phyloP scores from a whole-genome alignment of 2,888 invertebrate genomes.

The Uropetala carovei region DNA sequence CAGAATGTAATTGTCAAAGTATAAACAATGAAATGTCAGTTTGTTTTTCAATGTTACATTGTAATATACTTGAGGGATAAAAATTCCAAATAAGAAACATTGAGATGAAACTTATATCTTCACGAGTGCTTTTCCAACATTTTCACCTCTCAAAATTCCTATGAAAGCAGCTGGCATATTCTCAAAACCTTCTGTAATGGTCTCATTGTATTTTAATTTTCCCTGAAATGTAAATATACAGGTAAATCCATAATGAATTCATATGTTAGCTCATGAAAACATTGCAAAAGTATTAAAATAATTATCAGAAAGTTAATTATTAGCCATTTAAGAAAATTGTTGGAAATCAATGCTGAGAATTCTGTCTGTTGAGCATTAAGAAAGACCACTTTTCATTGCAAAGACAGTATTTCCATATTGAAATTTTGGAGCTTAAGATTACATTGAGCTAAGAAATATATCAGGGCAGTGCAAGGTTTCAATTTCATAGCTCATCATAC shows the following conservation, averaged over 20 bases:
- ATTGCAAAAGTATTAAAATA: neutral
- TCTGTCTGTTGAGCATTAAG: neutral
- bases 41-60: neutral
- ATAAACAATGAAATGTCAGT: neutral
- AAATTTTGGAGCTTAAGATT: neutral
- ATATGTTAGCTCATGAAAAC: neutral
- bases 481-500: neutral
- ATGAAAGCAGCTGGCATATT: slow-evolving; percentile 84
- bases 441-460: too few relatives aligned
- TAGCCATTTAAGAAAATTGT: neutral
- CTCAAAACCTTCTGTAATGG: slow-evolving; percentile 84
- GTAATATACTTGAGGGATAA: neutral
- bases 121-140: slow-evolving; percentile 84
- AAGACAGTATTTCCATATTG: neutral
- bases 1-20: neutral
- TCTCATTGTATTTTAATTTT: slow-evolving; percentile 83
- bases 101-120: slow-evolving; percentile 76
- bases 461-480: too few relatives aligned
- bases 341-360: neutral
- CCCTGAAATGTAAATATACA: slow-evolving; percentile 75
- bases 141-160: slow-evolving; percentile 81
- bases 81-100: neutral
- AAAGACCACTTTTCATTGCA: neutral
- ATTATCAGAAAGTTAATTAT: neutral
- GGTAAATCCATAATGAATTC: neutral